Base-by-base conservation (phyloP, 2,888 invertebrate genomes). In the Drosophila dives region DNA sequence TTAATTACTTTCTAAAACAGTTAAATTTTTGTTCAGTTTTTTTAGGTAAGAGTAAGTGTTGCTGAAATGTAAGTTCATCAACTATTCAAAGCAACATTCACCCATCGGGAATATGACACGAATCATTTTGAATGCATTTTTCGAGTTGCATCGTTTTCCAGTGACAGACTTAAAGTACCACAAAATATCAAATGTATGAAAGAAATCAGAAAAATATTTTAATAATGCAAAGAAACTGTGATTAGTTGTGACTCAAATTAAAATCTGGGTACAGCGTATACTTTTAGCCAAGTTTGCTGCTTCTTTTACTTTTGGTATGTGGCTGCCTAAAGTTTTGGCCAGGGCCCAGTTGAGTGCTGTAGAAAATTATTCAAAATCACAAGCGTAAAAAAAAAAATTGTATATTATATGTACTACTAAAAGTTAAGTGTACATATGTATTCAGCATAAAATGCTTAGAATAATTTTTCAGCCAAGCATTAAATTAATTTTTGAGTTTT, bases 401-500 rank as follows among this genome's bases (percentile, higher is more conserved):
- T 63, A 59, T 48, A 71, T 66, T 79, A 66, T 48, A 23, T 54
- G 15, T 36, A 29, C 51, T n/a, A 38, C 49, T 38, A 42, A 2
- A 42, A 32, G 11, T 32, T 42, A 42, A 42, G 11, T 38, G 56
- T 26, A 34, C 29, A 26, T 49, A 34, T 66, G 67, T 49, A 48
- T 55, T 32, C 51, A 29, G 50, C 55, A 58, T 34, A 72, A 77
- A 77, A 72, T 69, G 68, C 66, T 86, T 76, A 56, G 65, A 73
- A 80, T 64, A 67, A 78, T 80, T 78, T 74, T 17, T 68, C 84
- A 83, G 81, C 84, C 83, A 77, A 83, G 78, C 73, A 83, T 83
- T 79, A 83, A 86, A 86, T 81, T 64, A 83, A 77, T 70, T 86
- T 75, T 72, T 8, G 45, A 50, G 53, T 62, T 64, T 70, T 55